Conservation (phyloP, 2,888 invertebrate genomes). For the Abrostola triplasia region DNA sequence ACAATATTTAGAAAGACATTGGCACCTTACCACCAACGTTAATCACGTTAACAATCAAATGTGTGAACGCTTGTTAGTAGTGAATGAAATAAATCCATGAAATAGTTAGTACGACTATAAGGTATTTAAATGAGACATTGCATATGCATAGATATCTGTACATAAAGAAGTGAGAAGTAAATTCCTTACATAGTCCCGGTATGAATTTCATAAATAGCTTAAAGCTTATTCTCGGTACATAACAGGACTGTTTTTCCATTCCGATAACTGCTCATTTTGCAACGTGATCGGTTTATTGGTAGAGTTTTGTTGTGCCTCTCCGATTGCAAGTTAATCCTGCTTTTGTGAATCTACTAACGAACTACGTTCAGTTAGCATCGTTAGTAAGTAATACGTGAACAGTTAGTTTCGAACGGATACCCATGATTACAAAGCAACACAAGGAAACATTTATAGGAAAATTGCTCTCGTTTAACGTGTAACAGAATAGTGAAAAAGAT, state of each 20-base stretch:
- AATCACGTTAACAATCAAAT: too few relatives aligned
- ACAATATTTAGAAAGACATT: too few relatives aligned
- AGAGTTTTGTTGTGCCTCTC: conserved; percentile 32
- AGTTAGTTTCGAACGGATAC: conserved; percentile 12
- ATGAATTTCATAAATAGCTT: too few relatives aligned
- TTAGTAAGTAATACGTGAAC: conserved; percentile 34
- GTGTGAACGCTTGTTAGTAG: too few relatives aligned
- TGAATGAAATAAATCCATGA: too few relatives aligned
- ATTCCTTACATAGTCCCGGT: too few relatives aligned
- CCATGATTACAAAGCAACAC: neutral
- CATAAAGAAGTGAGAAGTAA: too few relatives aligned
- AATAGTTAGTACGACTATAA: too few relatives aligned
- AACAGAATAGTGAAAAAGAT: conserved; percentile 1
- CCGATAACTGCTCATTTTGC: conserved; percentile 33
- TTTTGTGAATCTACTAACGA: conserved; percentile 47
- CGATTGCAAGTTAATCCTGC: conserved; percentile 39
- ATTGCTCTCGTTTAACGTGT: neutral
- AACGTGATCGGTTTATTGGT: conserved; percentile 39
- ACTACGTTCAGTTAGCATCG: conserved; percentile 24
- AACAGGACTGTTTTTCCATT: conserved; percentile 25
- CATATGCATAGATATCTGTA: too few relatives aligned
- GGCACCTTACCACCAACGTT: too few relatives aligned
- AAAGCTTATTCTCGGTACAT: neutral
- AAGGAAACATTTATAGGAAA: neutral
- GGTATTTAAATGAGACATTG: too few relatives aligned